Evolutionary conservation across 2,797 vertebrate genomes (phyloP), one percentile per base, ranked within the genome.

Genomic region (Crypturellus tataupa): DNA sequence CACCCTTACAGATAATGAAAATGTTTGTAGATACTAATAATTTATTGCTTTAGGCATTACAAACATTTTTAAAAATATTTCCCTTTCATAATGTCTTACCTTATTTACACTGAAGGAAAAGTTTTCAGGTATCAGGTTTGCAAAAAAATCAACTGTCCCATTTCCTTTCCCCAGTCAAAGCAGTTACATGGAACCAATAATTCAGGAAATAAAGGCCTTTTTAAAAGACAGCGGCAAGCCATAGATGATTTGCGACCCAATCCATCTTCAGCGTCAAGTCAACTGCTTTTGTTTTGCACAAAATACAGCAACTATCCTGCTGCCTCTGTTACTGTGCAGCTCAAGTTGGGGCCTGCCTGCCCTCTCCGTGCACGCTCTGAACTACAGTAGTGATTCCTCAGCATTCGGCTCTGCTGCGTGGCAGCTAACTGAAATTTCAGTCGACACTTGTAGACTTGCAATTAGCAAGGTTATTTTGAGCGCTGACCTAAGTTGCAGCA

Each of bases 381-480:
- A 72, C 90, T 96, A 94, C 88, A 93, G 93, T 88, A 83, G 95
- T 67, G 96, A 97, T 98, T 97, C 97, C 96, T 87, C 93, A 95
- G 96, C 92, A 97, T 96, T 95, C 95, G 75, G 96, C 88, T 84
- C 93, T 87, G 87, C 93, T 77, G 25, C 60, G 79, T 81, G 93
- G 93, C 86, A 14, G 90, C 95, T 96, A 97, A 97, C 97, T 98
- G 98, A 98, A 98, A 98, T 98, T 97, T 97, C 97, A 97, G 97
- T 97, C 97, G 51, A 95, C 97, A 97, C 97, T 97, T 97, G 97
- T 78, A 97, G 95, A 90, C 97, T 98, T 97, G 98, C 97, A 98
- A 98, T 97, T 98, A 98, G 97, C 95, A 93, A 96, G 90, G 98
- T 97, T 99, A 99, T 99, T 99, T 99, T 99, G 96, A 97, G 98